Conservation (phyloP, 1,140 invertebrate species). For the Hypothenemus hampei region DNA sequence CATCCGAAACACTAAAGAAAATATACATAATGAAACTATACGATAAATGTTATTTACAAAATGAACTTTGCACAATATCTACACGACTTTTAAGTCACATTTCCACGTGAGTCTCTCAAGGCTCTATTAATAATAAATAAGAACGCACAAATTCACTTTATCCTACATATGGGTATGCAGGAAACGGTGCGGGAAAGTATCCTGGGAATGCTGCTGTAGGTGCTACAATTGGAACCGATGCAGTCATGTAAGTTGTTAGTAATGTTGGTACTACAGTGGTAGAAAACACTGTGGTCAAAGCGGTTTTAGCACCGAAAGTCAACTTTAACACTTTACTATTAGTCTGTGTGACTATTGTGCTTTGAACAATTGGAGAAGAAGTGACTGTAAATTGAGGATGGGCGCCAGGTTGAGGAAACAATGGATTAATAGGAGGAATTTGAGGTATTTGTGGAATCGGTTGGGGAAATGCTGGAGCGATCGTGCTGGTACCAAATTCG, state of each 20-base stretch:
- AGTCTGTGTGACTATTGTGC: slow-evolving; percentile 73
- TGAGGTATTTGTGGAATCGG: slow-evolving; percentile 37
- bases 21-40: neutral
- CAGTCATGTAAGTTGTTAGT: slow-evolving; percentile 74
- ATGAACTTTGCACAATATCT: neutral
- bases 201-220: slow-evolving; percentile 63
- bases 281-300: slow-evolving; percentile 79
- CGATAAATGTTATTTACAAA: slow-evolving; percentile 3
- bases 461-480: slow-evolving; percentile 49
- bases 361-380: slow-evolving; percentile 74
- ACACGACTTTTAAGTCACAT: neutral
- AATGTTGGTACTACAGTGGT: slow-evolving; percentile 80
- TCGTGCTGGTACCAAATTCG: slow-evolving; percentile 66
- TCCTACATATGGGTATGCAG: slow-evolving; percentile 68
- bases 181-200: slow-evolving; percentile 70
- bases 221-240: slow-evolving; percentile 68
- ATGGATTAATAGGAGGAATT: slow-evolving; percentile 37
- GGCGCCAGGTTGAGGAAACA: slow-evolving; percentile 46
- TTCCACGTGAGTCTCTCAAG: no score
- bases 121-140: no score
- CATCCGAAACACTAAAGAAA: no score
- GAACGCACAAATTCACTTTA: no score
- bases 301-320: slow-evolving; percentile 83
- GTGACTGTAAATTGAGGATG: slow-evolving; percentile 71
- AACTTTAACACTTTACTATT: slow-evolving; percentile 78